Percentiles rank a stretch among this genome's conserved stretches.
phyloP scores from a whole-genome alignment of 2,797 vertebrate genomes.

The Cossypha dichroa region DNA sequence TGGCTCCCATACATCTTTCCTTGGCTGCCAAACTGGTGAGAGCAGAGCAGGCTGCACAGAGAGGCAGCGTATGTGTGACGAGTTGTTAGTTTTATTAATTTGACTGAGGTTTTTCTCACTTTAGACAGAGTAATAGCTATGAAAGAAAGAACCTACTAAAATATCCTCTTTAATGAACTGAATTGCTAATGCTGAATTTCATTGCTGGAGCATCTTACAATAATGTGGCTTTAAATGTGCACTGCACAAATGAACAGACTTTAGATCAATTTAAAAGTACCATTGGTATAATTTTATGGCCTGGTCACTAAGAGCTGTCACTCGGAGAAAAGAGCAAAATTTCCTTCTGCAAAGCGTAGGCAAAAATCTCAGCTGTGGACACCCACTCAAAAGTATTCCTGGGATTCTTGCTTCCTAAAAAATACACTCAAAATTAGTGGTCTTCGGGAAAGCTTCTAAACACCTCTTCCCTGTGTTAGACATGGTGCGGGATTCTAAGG shows the following conservation, averaged over 20 bases:
- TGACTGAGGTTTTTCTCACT: conserved; percentile 43
- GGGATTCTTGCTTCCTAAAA: neutral
- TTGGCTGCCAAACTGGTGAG: neutral
- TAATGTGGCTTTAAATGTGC: conserved; percentile 8
- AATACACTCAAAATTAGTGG: neutral
- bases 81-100: conserved; percentile 57
- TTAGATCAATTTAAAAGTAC: conserved; percentile 20
- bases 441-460: neutral
- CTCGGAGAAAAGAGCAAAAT: conserved; percentile 16
- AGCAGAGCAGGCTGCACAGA: neutral
- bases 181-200: conserved; percentile 51
- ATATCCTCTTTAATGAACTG: conserved; percentile 56
- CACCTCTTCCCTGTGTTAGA: neutral
- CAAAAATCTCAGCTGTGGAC: neutral
- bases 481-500: neutral
- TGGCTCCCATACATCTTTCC: neutral
- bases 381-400: neutral
- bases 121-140: conserved; percentile 35
- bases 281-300: conserved; percentile 26
- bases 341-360: neutral
- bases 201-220: neutral
- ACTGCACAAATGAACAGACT: neutral
- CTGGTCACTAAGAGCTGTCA: neutral
- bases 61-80: neutral
- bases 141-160: conserved; percentile 46